Base-by-base conservation (phyloP, 2,888 invertebrate genomes). In the Smittia sp. region DNA sequence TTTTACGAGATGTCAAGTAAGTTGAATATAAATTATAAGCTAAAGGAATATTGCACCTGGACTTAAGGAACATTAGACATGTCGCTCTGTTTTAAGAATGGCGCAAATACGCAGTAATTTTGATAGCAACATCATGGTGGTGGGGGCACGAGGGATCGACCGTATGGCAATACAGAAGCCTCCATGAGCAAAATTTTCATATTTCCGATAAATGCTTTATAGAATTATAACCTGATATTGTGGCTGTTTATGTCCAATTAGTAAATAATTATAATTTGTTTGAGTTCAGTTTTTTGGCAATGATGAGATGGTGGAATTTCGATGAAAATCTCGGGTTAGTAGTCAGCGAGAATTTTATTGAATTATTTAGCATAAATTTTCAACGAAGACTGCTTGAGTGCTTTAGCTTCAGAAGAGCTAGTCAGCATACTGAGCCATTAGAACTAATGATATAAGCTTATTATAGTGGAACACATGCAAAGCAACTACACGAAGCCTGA, bases 171-270 rank as follows among this genome's bases (percentile, higher is more conserved):
- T n/a, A n/a, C n/a, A n/a, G n/a, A n/a, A n/a, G n/a, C n/a, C n/a
- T n/a, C n/a, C n/a, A n/a, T n/a, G n/a, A n/a, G n/a, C n/a, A n/a
- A 18, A 15, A 46, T 13, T 46, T 15, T 46, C n/a, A n/a, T n/a
- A 58, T 18, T 1, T 58, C 13, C 13, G 58, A 68, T 70, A 70
- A 70, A 70, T 70, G 70, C 54, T 46, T 70, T 70, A 70, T 70
- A 32, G 68, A 22, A 68, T 68, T 68, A 46, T 46, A 15, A 15
- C 65, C 9, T 46, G 15, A 32, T 32, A 13, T 24, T 25, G 54
- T 15, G 32, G 6, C 70, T 70, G 54, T 70, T 70, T 70, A 52
- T 70, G 70, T 54, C 46, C 70, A 70, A 70, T 70, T 70, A 41
- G 54, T 54, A 54, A 27, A 41, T 70, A 70, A 70, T 70, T 70